phyloP scores from a whole-genome alignment of 2,797 vertebrate species.

The Cichlasoma orientale region DNA sequence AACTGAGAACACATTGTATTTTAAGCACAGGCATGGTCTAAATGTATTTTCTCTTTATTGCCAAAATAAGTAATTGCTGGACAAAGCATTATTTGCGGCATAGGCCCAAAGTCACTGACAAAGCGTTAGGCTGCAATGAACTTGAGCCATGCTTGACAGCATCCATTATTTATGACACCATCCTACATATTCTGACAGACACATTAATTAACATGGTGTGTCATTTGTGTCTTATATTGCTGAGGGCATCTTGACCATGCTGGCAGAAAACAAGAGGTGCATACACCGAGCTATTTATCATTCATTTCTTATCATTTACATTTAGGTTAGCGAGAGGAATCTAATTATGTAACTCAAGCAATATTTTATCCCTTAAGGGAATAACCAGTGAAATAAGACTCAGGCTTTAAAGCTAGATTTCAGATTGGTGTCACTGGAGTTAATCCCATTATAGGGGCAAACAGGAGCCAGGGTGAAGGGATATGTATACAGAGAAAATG shows the following conservation, averaged over 20 bases:
- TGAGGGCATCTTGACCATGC: constrained; percentile 44
- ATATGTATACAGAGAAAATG: constrained; percentile 72
- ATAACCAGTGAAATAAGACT: constrained; percentile 60
- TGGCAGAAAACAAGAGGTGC: constrained; percentile 34
- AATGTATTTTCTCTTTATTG: constrained; percentile 35
- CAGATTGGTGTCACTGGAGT: constrained; percentile 72
- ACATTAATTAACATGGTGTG: constrained; percentile 54
- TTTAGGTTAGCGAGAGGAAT: constrained; percentile 43
- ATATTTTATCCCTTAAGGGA: constrained; percentile 64
- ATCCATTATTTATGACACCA: constrained; percentile 50
- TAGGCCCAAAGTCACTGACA: background rate
- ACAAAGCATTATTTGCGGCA: constrained; percentile 2
- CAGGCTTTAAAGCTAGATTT: constrained; percentile 69
- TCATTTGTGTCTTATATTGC: constrained; percentile 39
- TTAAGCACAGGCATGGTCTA: constrained; percentile 12
- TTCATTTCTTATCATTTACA: constrained; percentile 60
- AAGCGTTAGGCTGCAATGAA: constrained; percentile 7
- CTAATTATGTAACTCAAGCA: constrained; percentile 66
- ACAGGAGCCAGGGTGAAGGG: constrained; percentile 54
- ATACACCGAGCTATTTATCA: constrained; percentile 44
- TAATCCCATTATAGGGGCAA: constrained; percentile 75
- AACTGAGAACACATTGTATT: constrained; percentile 18
- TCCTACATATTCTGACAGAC: constrained; percentile 36
- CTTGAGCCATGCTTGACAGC: constrained; percentile 37
- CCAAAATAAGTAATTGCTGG: constrained; percentile 17